These are phyloP conservation scores for Buphagus erythrorhynchus DNA, from an alignment of 2,797 vertebrate species.

Conservation along the genomic window DNA sequence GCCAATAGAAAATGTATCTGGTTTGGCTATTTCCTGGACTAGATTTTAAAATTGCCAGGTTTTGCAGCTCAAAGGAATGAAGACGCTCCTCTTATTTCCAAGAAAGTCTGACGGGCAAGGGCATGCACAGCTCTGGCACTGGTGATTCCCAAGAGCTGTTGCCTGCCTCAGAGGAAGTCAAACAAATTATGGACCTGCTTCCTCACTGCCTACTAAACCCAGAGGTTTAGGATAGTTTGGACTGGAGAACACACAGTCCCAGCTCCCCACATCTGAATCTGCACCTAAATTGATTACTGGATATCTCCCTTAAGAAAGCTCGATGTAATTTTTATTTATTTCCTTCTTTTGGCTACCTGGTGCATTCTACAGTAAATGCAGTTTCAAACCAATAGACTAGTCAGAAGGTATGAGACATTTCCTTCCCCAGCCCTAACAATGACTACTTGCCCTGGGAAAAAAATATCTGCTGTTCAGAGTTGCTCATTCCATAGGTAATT, in stretches of 20 bases:
- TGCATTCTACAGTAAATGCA: neutral
- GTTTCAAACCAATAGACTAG: neutral
- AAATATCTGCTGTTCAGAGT: neutral
- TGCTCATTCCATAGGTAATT: neutral
- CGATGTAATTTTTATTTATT: neutral
- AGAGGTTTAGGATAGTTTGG: neutral
- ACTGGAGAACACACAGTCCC: neutral
- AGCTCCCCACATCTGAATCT: neutral
- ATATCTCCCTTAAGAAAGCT: neutral
- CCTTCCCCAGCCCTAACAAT: conserved; percentile 57
- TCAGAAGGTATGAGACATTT: conserved; percentile 49
- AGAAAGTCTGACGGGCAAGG: neutral
- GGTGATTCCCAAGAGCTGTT: neutral
- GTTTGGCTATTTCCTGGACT: neutral
- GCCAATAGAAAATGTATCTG: neutral
- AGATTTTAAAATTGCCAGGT: neutral
- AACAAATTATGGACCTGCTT: neutral
- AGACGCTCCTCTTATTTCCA: neutral
- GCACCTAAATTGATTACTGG: neutral
- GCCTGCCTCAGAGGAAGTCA: neutral
- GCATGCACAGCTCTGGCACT: neutral
- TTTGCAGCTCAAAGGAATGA: neutral
- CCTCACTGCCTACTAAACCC: neutral
- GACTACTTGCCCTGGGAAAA: conserved; percentile 29
- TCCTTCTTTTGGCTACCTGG: neutral